Conservation (phyloP, 2,113 vertebrate species). For the Tangachromis dhanisi region DNA sequence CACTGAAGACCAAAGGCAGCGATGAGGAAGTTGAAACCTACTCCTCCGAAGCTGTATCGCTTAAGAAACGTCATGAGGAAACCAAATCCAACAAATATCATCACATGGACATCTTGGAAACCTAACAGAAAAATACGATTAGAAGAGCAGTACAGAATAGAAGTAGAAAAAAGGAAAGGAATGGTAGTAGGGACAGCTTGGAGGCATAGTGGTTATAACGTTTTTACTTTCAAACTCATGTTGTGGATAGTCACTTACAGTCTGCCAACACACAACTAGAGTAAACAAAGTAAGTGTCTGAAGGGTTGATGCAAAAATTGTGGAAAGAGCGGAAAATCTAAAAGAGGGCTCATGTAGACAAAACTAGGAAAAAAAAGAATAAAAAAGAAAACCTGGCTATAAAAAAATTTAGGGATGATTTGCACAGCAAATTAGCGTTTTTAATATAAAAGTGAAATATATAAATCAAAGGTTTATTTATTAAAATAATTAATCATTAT, state of each 20-base stretch:
- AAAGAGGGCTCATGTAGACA: background rate
- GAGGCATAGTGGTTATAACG: fast-evolving
- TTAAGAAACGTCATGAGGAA: conserved; percentile 97
- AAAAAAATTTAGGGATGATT: background rate
- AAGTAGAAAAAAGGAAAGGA: background rate
- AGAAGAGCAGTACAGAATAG: background rate
- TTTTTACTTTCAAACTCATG: background rate
- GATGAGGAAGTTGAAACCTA: conserved; percentile 95
- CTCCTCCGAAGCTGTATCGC: conserved; percentile 85
- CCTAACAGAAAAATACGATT: conserved; percentile 64
- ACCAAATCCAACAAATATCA: conserved; percentile 97
- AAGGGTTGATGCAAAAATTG: background rate
- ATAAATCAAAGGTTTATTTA: background rate
- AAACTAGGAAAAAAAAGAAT: background rate
- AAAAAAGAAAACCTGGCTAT: background rate
- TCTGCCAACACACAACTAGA: background rate
- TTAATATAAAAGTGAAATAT: background rate
- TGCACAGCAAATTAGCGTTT: fast-evolving
- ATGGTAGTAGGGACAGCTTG: background rate
- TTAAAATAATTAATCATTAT: fast-evolving
- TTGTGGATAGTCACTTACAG: background rate
- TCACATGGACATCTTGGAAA: conserved; percentile 97
- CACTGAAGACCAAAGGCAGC: conserved; percentile 94
- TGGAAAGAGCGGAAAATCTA: fast-evolving
- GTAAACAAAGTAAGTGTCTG: background rate